Evolutionary conservation across 64 coral and sea anemone species (phyloP), one percentile per base, ranked within the genome.

Genomic region (Hydrozoanthus tunicans): DNA sequence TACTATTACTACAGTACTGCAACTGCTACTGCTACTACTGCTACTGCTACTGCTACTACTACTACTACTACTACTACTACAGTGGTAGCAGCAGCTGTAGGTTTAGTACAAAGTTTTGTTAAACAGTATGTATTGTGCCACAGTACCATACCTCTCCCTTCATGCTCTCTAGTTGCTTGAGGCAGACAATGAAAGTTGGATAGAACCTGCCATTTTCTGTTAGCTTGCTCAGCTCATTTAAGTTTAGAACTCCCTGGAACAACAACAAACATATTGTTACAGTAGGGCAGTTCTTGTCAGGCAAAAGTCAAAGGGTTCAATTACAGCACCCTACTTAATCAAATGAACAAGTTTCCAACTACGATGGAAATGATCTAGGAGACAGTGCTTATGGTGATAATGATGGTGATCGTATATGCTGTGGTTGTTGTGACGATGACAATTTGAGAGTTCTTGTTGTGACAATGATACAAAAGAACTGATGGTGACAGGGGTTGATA

Each of bases 111-210:
- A 1, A 15, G 23, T 77, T 78, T 20, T 9, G 1, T 0, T 9
- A 66, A 3, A 66, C 64, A 69, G 15, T 69, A 6, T 3, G 14
- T 69, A 69, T 6, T 69, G 66, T n/a, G 15, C 17, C 6, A 58
- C 43, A 66, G 8, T 8, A 59, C 66, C 76, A 53, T 55, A 98
- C 96, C 96, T 95, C 89, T 70, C 93, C 96, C 56, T 95, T 91
- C 77, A 95, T 81, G n/a, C 81, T 32, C 80, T 98, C 91, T 24
- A 98, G 72, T 82, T 98, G 84, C 17, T 98, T 98, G 11, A 98
- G 63, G 80, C 94, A 93, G 68, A 93, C 14, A 53, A 95, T 71
- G 9, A 95, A 91, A 3, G 82, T 83, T 13, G 89, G 89, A 68
- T 90, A 86, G 62, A 84, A 89, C 53, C 93, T 95, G 73, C 90